Evolutionary conservation across 2,888 invertebrate genomes (phyloP), one percentile per base, ranked within the genome.

Genomic region (Sialis lutaria): DNA sequence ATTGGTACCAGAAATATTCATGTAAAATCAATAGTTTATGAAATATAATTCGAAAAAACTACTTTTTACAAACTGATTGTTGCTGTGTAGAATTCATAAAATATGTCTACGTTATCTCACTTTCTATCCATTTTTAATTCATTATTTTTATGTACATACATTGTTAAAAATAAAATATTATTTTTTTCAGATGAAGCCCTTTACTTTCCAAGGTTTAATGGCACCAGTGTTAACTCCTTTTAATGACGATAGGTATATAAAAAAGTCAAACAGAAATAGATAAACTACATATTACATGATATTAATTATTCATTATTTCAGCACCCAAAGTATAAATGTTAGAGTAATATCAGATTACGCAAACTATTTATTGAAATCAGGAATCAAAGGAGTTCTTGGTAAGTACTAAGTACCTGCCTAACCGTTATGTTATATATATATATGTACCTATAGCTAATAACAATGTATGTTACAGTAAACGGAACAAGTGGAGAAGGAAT

Each of bases 401-500:
- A 67, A 64, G 53, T 45, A 22, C n/a, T n/a, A n/a, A n/a, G n/a
- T 8, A 45, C 13, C 9, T 30, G 3, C 4, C 44, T n/a, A 43
- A 41, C 10, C 35, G 8, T 34, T 34, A 34, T 8, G 35, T 34
- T 34, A 34, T 34, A 8, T 8, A 34, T 34, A 34, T 8, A 42
- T 22, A 22, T n/a, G 6, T 42, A 42, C 13, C 9, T 22, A 22
- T 22, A 12, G 30, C 30, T 42, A 7, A 22, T 42, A 42, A 42
- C 4, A 22, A 22, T 22, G 22, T 2, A 22, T 22, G 22, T 59
- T 55, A 1, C 55, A 86, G 86, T 87, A 6, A 83, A 83, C 62
- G 87, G 88, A 8, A 84, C 86, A 0, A 77, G 76, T 31, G 88
- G 87, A 0, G 88, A 89, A 64, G 83, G 82, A 1, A 72, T 76